Evolutionary conservation across 2,113 vertebrate species (phyloP).

Genomic region (Alces alces): DNA sequence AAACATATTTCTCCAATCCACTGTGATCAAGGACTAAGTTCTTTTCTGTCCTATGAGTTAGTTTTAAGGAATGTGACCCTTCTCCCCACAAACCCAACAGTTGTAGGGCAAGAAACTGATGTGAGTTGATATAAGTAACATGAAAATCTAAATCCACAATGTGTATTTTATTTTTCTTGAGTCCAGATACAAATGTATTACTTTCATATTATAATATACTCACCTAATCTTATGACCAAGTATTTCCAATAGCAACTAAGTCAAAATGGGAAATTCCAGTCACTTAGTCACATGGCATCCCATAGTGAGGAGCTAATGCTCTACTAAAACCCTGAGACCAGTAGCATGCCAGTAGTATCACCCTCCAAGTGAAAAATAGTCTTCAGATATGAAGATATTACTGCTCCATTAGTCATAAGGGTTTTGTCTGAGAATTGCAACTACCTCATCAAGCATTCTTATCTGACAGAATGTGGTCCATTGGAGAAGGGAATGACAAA

Average conservation of each 20-base stretch:
- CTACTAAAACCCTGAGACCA: not conserved
- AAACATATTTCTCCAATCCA: not conserved
- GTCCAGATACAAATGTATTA: not conserved
- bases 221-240: not conserved
- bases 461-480: too few relatives aligned
- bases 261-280: not conserved
- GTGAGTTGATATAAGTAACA: not conserved
- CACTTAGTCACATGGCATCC: not conserved
- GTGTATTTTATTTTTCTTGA: not conserved
- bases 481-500: too few relatives aligned
- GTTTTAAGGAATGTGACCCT: not conserved
- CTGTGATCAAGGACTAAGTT: not conserved
- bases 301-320: not conserved
- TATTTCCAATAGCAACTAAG: not conserved
- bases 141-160: not conserved
- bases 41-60: not conserved
- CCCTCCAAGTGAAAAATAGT: not conserved
- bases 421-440: not conserved
- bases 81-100: not conserved
- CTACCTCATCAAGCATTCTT: not conserved
- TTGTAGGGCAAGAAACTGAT: not conserved
- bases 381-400: not conserved
- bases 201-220: not conserved
- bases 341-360: not conserved
- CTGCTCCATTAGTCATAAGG: not conserved